Evolutionary conservation across 2,113 vertebrate genomes (phyloP).

Genomic region (Pholis gunnellus): DNA sequence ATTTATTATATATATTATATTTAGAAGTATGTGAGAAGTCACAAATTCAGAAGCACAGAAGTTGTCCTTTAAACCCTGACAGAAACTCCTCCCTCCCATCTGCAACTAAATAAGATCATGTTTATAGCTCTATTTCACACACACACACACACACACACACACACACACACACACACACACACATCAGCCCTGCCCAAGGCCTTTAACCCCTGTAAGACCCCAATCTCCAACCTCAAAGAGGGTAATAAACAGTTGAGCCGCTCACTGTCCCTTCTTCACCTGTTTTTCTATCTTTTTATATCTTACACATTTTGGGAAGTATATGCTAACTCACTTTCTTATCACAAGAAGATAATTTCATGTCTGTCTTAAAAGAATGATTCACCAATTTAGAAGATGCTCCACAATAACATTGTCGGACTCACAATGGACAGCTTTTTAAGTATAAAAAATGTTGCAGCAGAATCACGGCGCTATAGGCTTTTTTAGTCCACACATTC

Average conservation of each 20-base stretch:
- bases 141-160: constrained; percentile 11
- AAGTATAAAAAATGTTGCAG: not conserved
- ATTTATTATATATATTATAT: not conserved
- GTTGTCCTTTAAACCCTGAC: constrained; percentile 50
- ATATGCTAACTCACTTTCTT: not conserved
- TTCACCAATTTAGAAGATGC: not conserved
- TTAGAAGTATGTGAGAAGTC: constrained; percentile 26
- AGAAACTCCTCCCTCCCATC: constrained; percentile 32
- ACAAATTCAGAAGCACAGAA: constrained; percentile 42
- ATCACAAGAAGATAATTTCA: not conserved
- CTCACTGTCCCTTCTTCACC: not conserved
- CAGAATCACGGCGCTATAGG: not conserved
- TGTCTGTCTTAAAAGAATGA: not conserved
- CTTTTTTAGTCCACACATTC: not conserved
- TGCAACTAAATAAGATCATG: constrained; percentile 52
- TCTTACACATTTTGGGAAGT: not conserved
- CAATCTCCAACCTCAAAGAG: constrained; percentile 22
- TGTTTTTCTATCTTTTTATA: not conserved
- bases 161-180: constrained; percentile 18
- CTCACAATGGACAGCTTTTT: not conserved
- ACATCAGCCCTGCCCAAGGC: not conserved
- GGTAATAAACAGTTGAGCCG: constrained; percentile 8
- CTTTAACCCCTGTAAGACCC: constrained; percentile 38
- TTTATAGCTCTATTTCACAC: constrained; percentile 29
- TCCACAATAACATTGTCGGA: not conserved